Conservation (phyloP, 2,113 vertebrate species). For the Taxidea taxus region DNA sequence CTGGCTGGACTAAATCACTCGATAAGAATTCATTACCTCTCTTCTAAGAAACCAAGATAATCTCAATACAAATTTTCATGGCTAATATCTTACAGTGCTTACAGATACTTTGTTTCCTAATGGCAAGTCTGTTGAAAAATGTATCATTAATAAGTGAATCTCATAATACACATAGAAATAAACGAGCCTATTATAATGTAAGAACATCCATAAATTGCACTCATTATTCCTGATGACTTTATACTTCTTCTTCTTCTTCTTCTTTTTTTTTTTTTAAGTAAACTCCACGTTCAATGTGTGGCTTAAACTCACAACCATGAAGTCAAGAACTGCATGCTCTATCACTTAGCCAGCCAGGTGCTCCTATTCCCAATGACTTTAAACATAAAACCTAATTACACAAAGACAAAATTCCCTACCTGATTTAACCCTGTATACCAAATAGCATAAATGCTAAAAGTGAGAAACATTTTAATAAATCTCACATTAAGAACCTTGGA, state of each 20-base stretch:
- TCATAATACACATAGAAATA: conserved; percentile 41
- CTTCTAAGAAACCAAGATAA: conserved; percentile 45
- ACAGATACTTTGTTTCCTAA: conserved; percentile 47
- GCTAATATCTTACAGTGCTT: conserved; percentile 35
- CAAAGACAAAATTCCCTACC: conserved; percentile 43
- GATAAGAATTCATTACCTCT: conserved; percentile 23
- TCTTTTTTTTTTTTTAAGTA: neutral
- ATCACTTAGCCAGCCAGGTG: neutral
- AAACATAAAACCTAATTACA: conserved; percentile 60
- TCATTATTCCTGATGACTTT: conserved; percentile 35
- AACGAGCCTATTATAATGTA: conserved; percentile 24
- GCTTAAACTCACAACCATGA: neutral
- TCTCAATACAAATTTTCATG: neutral
- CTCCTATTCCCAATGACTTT: conserved; percentile 31
- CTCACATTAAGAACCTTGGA: conserved; percentile 19
- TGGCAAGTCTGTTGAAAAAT: conserved; percentile 34
- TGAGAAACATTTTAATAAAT: conserved; percentile 49
- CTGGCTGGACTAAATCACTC: neutral
- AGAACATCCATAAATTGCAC: neutral
- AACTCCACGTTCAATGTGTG: neutral
- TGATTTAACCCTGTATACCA: conserved; percentile 32
- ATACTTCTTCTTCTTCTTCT: neutral
- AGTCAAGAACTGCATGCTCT: neutral
- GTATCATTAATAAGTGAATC: conserved; percentile 41
- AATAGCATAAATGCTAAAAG: neutral